These are phyloP conservation scores for Rallus crepitans DNA, from an alignment of 2,797 vertebrate species.

Conservation along the genomic window DNA sequence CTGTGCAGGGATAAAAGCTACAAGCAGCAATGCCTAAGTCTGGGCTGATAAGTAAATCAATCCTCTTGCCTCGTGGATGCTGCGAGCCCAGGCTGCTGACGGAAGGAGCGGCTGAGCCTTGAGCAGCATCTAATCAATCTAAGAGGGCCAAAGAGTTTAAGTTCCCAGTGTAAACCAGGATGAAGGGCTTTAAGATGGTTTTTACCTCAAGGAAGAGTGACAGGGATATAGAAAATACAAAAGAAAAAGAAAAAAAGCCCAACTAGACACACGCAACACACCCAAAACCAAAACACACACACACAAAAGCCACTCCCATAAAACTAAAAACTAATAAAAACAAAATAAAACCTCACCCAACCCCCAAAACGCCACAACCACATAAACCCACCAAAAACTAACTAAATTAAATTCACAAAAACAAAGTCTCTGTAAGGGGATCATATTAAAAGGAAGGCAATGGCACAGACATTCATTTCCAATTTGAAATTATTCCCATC, in stretches of 20 bases:
- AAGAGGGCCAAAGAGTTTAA: neutral
- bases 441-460: neutral
- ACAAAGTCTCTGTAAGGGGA: accelerated
- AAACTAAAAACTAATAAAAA: too few species aligned
- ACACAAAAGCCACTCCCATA: neutral
- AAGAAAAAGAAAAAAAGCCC: neutral
- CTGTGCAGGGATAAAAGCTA: neutral
- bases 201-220: neutral
- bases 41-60: neutral
- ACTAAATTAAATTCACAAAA: neutral
- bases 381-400: neutral
- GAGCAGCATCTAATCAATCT: neutral
- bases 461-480: neutral
- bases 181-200: neutral
- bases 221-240: neutral
- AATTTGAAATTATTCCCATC: neutral
- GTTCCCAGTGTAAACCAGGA: neutral
- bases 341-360: neutral
- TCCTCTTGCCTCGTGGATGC: neutral
- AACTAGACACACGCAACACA: neutral
- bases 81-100: constrained; percentile 1
- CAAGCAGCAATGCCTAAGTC: neutral
- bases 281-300: neutral
- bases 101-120: neutral
- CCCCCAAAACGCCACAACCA: too few species aligned